phyloP scores from a whole-genome alignment of 2,888 invertebrate genomes.

The Noctua janthina region DNA sequence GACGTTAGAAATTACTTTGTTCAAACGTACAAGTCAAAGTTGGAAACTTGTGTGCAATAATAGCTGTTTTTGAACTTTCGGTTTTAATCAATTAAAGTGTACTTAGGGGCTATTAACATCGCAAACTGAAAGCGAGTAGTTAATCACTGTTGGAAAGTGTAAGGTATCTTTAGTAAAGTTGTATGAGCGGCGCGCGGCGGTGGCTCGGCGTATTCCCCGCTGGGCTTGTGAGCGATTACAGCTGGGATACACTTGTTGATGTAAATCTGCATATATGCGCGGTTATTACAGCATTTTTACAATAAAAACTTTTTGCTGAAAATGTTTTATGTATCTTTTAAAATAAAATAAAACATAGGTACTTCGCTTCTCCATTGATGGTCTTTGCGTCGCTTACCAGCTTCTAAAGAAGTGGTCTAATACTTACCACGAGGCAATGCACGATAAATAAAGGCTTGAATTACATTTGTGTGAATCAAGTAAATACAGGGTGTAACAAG shows the following conservation, averaged over 20 bases:
- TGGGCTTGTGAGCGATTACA: constrained; percentile 72
- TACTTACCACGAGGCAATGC: neutral
- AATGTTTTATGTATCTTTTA: neutral
- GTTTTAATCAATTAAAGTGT: constrained; percentile 58
- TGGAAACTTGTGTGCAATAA: constrained; percentile 52
- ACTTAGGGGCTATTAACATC: constrained; percentile 59
- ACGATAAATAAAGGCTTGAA: neutral
- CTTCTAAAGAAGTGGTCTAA: neutral
- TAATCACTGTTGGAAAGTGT: constrained; percentile 69
- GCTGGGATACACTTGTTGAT: constrained; percentile 77
- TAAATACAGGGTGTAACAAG: too few species aligned
- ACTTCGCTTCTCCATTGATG: neutral
- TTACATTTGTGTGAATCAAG: neutral
- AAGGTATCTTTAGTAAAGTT: constrained; percentile 66
- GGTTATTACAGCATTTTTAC: neutral
- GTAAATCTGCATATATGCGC: constrained; percentile 28
- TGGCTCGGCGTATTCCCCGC: constrained; percentile 55
- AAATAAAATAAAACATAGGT: neutral
- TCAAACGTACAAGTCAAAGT: constrained; percentile 25
- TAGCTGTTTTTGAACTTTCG: constrained; percentile 56
- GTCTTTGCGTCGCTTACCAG: neutral
- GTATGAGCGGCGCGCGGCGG: constrained; percentile 66
- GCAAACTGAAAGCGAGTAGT: constrained; percentile 65
- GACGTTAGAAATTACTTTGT: constrained; percentile 23
- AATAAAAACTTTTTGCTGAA: neutral